Base-by-base conservation (phyloP, 2,888 invertebrate genomes). In the Drosophila emarginata region DNA sequence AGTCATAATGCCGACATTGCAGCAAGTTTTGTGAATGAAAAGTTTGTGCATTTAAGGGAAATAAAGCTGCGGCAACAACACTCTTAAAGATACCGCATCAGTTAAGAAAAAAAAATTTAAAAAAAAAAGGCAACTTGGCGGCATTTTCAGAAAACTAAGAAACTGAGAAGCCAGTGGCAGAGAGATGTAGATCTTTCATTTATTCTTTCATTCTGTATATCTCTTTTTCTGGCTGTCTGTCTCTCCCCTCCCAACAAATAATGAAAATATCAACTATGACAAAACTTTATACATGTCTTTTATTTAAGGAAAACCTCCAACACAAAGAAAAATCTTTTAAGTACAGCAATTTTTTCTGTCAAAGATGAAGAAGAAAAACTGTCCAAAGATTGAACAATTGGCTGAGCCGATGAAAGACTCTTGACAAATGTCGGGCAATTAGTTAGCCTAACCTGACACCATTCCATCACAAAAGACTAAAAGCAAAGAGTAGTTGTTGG, bases 381-480 rank as follows among this genome's bases (percentile, higher is more conserved):
- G 57, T 68, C 60, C 61, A 56, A 37, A 59, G 59, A 51, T 53
- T 23, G 40, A 54, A 53, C 69, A 68, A 69, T 70, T 70, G 70
- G 26, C 68, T 56, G 39, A 60, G 58, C 63, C 64, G 78, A 60
- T 81, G 81, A 80, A 79, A 75, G 78, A 57, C 79, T 36, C 79
- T 36, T 77, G 85, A 88, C 79, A 87, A 88, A 89, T 89, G 78
- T 73, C 56, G 11, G 64, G 88, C 88, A 80, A 89, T 89, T 85
- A 78, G 83, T 89, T 79, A 74, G 64, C 54, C 32, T 54, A 28
- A 64, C 53, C 76, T 84, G 86, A 88, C 88, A 86, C 73, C 86
- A 76, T 82, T 86, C 75, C 82, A 68, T 86, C 54, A 54, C 84
- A 86, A 78, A 83, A 75, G 54, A 54, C 59, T 60, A 54, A 36